A percentile compares a stretch with the other conserved stretches of the same genome.
These are phyloP conservation scores for Zaprionus ghesquierei DNA, from an alignment of 1,140 invertebrate genomes.

Conservation along the genomic window DNA sequence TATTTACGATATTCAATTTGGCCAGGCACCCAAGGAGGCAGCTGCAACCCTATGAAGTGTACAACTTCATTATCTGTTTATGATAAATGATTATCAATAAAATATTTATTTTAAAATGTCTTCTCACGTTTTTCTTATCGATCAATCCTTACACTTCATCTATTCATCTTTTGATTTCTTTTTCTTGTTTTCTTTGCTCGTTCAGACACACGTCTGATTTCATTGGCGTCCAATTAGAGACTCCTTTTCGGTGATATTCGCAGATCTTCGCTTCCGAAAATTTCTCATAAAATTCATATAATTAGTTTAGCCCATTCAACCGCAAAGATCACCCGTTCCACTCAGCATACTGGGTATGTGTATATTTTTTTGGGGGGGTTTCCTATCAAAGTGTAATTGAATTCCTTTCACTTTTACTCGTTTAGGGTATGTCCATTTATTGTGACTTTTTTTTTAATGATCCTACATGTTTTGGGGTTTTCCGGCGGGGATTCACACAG, in stretches of 20 bases:
- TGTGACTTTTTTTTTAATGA: not conserved
- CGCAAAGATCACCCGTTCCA: not conserved
- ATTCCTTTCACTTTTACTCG: no score
- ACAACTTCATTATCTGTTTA: no score
- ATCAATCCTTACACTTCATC: not conserved
- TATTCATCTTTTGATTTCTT: not conserved
- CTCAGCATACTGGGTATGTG: not conserved
- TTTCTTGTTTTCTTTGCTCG: not conserved
- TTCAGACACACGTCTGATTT: not conserved
- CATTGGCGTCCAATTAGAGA: not conserved
- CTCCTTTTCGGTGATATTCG: not conserved
- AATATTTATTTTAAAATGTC: no score
- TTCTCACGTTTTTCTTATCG: not conserved
- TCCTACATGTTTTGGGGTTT: not conserved
- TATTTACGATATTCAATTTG: not conserved
- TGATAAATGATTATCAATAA: no score
- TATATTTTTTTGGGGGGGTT: no score
- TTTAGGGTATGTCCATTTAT: no score
- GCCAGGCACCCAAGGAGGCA: not conserved
- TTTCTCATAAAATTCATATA: not conserved
- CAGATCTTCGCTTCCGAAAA: not conserved
- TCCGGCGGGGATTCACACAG: conserved; percentile 36
- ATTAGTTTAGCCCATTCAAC: not conserved
- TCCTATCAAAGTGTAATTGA: no score
- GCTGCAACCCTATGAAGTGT: not conserved